Conservation (phyloP, 64 coral and sea anemone species). For the Montipora foliosa region DNA sequence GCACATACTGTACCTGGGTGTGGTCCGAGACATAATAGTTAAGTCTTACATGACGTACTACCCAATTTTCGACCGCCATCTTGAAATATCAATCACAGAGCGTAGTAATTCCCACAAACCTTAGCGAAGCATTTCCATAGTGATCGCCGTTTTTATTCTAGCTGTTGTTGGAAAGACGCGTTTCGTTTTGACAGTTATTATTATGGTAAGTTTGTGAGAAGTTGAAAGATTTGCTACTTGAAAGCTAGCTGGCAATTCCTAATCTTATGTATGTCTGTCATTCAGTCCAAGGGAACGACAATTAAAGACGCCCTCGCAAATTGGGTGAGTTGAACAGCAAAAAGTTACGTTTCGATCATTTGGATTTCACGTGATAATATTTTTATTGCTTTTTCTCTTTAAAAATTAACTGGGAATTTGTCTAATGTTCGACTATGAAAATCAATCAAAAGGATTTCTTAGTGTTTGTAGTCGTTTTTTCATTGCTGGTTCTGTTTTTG, state of each 20-base stretch:
- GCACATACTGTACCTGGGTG: too few species aligned
- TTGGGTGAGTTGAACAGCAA: conserved; percentile 79
- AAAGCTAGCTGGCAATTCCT: not conserved
- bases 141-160: conserved; percentile 75
- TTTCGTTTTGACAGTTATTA: not conserved
- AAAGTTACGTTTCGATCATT: not conserved
- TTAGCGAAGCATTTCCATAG: conserved; percentile 66
- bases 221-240: not conserved
- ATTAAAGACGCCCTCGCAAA: conserved; percentile 95
- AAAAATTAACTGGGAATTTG: too few species aligned
- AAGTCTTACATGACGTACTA: too few species aligned
- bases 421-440: too few species aligned
- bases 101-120: conserved; percentile 9
- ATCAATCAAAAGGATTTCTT: too few species aligned
- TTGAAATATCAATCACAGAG: conserved; percentile 25
- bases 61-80: conserved; percentile 21
- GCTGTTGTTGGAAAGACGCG: not conserved
- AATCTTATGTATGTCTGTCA: not conserved
- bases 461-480: too few species aligned
- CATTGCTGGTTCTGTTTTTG: too few species aligned
- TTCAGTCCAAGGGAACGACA: conserved; percentile 96
- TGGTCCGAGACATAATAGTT: too few species aligned
- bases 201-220: conserved; percentile 55
- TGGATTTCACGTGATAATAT: not conserved
- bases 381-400: too few species aligned